Base-by-base conservation (phyloP, 2,113 vertebrate species). In the Platysteira castanea region DNA sequence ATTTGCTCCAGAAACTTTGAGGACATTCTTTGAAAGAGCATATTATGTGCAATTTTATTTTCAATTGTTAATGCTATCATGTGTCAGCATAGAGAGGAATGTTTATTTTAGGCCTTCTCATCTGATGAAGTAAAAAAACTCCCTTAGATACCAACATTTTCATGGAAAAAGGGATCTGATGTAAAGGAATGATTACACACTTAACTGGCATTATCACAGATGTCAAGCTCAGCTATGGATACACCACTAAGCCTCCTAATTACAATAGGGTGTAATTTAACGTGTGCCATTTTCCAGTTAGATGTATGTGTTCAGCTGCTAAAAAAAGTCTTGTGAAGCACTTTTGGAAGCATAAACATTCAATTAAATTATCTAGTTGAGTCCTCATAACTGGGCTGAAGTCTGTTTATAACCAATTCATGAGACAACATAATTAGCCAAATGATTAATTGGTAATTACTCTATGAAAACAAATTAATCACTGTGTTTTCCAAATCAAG, bases 391-490 rank as follows among this genome's bases (percentile, higher is more conserved):
- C 81, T 87, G 81, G 68, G 41, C 49, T 93, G 88, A 90, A 84
- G 57, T 61, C 94, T 96, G 82, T 79, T 97, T 94, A 79, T 86
- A 91, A 88, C 64, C 80, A 89, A 92, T 95, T 90, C 57, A 79
- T 90, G 95, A 82, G 23, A 79, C 31, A 88, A n/a, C 54, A 31
- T 82, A 80, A 90, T 96, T 95, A 94, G 85, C 46, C 52, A 73
- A 95, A 78, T 88, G 82, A 95, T 96, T 95, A 96, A 96, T 84
- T 90, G 82, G 35, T 47, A 90, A 95, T 94, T 96, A 76, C 39
- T 64, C 59, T 60, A 46, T 39, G 75, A 95, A 96, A 96, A 96
- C 87, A 96, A 90, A 96, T 93, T 89, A 96, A 90, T 88, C 60
- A 46, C 84, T 46, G 26, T 49, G 71, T 61, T 89, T 93, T 71